phyloP scores from a whole-genome alignment of 2,113 vertebrate genomes.

The Amazona guildingii region DNA sequence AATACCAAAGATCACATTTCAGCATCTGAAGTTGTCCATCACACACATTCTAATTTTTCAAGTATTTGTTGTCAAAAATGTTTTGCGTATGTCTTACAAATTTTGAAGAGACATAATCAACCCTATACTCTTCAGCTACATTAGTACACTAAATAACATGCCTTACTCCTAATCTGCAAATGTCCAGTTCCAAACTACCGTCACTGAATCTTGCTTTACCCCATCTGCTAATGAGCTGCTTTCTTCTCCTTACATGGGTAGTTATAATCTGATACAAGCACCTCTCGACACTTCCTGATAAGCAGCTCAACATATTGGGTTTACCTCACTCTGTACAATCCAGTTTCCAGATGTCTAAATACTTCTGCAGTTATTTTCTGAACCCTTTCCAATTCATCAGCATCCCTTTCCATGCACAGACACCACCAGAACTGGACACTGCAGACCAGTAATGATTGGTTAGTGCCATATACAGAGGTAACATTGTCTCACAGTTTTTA shows the following conservation, averaged over 20 bases:
- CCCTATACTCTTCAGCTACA: neutral
- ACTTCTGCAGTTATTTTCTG: neutral
- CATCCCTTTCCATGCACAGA: neutral
- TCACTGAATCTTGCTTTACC: neutral
- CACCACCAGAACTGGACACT: neutral
- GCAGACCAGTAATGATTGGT: neutral
- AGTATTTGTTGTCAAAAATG: neutral
- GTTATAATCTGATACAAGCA: neutral
- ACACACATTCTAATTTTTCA: neutral
- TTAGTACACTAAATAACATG: neutral
- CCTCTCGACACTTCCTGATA: neutral
- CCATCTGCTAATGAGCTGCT: neutral
- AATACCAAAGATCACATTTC: neutral
- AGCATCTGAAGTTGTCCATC: neutral
- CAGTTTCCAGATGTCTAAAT: neutral
- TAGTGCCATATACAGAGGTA: slow-evolving; percentile 13
- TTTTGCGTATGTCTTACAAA: neutral
- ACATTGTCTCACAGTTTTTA: neutral
- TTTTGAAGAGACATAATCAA: neutral
- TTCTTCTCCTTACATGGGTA: neutral
- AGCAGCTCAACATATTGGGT: neutral
- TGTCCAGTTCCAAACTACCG: neutral
- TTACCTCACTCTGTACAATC: neutral
- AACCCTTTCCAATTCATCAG: neutral
- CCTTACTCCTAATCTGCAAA: neutral